Evolutionary conservation across 1,140 invertebrate genomes (phyloP), one percentile per base, ranked within the genome.

Genomic region (Chelonus insularis): DNA sequence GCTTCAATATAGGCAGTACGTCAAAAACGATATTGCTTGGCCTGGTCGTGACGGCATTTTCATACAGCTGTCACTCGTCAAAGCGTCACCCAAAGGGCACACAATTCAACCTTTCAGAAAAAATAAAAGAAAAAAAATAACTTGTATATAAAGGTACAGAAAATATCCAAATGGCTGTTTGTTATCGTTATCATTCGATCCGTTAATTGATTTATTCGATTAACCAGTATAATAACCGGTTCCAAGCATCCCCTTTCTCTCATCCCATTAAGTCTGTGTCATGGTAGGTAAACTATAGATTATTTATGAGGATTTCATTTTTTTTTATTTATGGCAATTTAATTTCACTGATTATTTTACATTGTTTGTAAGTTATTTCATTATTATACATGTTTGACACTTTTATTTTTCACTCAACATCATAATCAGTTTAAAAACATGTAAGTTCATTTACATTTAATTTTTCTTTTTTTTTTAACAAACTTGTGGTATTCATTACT

Each of bases 141-240:
- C n/a, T n/a, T n/a, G n/a, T n/a, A n/a, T n/a, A n/a, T n/a, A n/a
- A n/a, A n/a, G n/a, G n/a, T n/a, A n/a, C n/a, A n/a, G n/a, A n/a
- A n/a, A n/a, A n/a, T n/a, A n/a, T n/a, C n/a, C n/a, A n/a, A n/a
- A n/a, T n/a, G n/a, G n/a, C n/a, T n/a, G n/a, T 7, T 29, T 29
- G 25, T 29, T 29, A 29, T 29, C 71, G 66, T 76, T 75, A 76
- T 71, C 68, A 56, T 32, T 21, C 51, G 60, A 72, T 68, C 48
- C 69, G 52, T 60, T 76, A 77, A 76, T 77, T 73, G 71, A 75
- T 75, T 73, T 72, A 73, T 75, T 68, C 67, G 69, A 73, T 73
- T 71, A 66, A 70, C 64, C 57, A 61, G 66, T 57, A 69, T 71
- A 73, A 69, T 69, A 58, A 70, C 57, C 60, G 61, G 54, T 51